These are phyloP conservation scores for Vultur gryphus DNA, from an alignment of 2,797 vertebrate genomes.

Conservation along the genomic window DNA sequence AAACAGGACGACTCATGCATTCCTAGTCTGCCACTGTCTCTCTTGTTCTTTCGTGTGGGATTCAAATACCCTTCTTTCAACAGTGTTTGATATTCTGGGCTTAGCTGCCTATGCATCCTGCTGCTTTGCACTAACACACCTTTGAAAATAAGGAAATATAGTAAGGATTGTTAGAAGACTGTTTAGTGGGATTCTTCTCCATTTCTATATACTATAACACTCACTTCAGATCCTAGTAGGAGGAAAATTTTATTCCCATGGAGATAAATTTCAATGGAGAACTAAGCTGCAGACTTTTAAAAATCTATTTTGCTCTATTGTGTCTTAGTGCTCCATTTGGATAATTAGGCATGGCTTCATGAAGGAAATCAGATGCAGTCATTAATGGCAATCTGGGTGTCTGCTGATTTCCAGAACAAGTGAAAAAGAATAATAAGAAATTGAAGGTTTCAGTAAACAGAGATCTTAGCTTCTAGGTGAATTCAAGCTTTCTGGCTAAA, in stretches of 20 bases:
- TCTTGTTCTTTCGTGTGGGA: not conserved
- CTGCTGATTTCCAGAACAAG: not conserved
- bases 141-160: not conserved
- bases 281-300: not conserved
- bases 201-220: not conserved
- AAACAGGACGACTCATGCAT: not conserved
- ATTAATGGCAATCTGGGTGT: not conserved
- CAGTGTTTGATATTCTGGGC: not conserved
- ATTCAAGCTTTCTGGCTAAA: not conserved
- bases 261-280: not conserved
- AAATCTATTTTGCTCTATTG: not conserved
- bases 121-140: not conserved
- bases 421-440: not conserved
- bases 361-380: not conserved
- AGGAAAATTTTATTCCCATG: not conserved
- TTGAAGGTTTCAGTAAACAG: not conserved
- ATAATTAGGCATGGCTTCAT: not conserved
- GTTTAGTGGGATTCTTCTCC: not conserved
- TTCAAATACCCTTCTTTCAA: not conserved
- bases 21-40: not conserved
- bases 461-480: not conserved
- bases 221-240: not conserved
- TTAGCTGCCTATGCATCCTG: not conserved
- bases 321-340: not conserved
- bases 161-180: not conserved